Evolutionary conservation across 37 sponge, comb jelly and placozoan genomes (phyloP), one percentile per base, ranked within the genome.

Genomic region (Chondrilla cf. caribensis): DNA sequence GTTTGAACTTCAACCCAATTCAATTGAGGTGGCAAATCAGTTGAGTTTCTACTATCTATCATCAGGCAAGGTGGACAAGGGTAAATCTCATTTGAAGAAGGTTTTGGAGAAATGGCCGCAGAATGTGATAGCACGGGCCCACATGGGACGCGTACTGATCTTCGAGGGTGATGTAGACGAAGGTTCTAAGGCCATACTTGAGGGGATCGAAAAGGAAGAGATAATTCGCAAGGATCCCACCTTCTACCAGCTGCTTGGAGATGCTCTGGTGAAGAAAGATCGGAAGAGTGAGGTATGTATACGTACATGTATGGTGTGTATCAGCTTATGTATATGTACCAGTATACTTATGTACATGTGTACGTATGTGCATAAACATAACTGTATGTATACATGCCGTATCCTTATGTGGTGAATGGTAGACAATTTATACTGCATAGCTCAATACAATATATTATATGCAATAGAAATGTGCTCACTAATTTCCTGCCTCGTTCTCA

Each of bases 221-320:
- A 82, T 66, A 0, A 51, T 90, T 5, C 59, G 62, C 28, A 80
- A 21, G 19, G 83, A 88, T 44, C 82, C 82, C 3, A 78, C 57
- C 54, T 94, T 90, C 59, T 94, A 90, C 42, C 39, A 64, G 25
- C 85, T 90, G 47, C 84, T 85, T 44, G 95, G 95, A 8, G 92
- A 92, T 17, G 66, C 87, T 54, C 83, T 94, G 15, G 71, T 41
- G 0, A 82, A 79, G 66, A 82, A 90, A 28, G 82, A 82, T 28
- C 28, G 86, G 41, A 81, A 54, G 58, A 88, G 90, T 73, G 95
- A 90, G 87, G 95, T 90, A 54, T 70, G 64, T 55, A 55, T 17
- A 11, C 17, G n/a, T n/a, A n/a, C n/a, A n/a, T n/a, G n/a, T n/a
- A n/a, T n/a, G n/a, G 51, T 47, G 51, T 47, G 51, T 47, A 11